A percentile compares a stretch with the other conserved stretches of the same genome.
Conservation (phyloP, 2,113 vertebrate species). For the Macrotis lagotis region DNA sequence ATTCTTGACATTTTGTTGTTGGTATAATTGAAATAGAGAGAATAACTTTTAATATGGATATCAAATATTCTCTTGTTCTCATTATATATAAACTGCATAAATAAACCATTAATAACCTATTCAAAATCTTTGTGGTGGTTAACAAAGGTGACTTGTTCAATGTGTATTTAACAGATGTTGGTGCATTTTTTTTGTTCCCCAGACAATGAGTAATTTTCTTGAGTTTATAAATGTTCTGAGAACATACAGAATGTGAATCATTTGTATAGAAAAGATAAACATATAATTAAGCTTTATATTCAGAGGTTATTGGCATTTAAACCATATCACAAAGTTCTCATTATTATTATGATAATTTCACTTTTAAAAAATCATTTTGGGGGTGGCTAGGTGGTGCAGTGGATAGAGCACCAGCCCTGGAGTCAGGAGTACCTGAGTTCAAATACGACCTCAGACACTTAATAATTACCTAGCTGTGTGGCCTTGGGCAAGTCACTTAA, state of each 20-base stretch:
- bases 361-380: too few species aligned
- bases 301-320: not conserved
- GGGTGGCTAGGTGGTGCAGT: too few species aligned
- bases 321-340: not conserved
- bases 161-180: not conserved
- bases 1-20: not conserved
- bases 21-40: not conserved
- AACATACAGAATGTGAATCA: not conserved
- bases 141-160: not conserved
- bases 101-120: not conserved
- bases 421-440: too few species aligned
- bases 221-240: not conserved
- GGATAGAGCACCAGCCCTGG: too few species aligned
- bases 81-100: not conserved
- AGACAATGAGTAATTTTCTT: not conserved
- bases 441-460: too few species aligned
- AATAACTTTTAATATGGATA: not conserved
- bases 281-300: not conserved
- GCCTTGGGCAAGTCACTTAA: too few species aligned
- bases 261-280: not conserved
- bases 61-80: not conserved
- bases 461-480: too few species aligned
- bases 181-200: not conserved
- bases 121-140: not conserved
- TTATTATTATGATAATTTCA: not conserved